These are phyloP conservation scores for Phanerotoma sp. DNA, from an alignment of 2,888 invertebrate genomes.

Conservation along the genomic window DNA sequence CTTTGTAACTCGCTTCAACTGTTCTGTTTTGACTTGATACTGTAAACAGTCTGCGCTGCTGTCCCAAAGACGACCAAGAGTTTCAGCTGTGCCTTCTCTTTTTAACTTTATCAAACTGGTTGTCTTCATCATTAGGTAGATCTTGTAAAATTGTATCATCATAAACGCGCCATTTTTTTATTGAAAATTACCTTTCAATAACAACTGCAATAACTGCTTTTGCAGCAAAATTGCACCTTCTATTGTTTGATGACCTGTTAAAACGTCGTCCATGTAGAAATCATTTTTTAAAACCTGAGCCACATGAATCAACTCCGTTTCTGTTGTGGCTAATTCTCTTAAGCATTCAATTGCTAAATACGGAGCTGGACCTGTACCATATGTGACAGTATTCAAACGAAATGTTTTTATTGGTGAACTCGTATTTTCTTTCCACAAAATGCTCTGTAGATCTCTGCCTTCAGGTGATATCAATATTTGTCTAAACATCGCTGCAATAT, in stretches of 20 bases:
- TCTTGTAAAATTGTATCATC: not conserved
- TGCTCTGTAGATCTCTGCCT: conserved; percentile 1
- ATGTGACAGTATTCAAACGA: conserved; percentile 11
- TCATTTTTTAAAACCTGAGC: not conserved
- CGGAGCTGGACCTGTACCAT: not conserved
- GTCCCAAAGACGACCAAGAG: conserved; percentile 26
- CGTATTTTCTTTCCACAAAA: not conserved
- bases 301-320: not conserved
- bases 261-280: conserved; percentile 14
- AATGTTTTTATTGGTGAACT: not conserved
- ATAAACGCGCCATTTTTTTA: too few relatives aligned
- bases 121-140: not conserved
- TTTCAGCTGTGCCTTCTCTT: conserved; percentile 15
- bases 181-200: too few relatives aligned
- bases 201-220: too few relatives aligned
- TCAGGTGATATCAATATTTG: conserved; percentile 13
- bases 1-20: too few relatives aligned
- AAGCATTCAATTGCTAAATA: conserved; percentile 5
- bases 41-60: conserved; percentile 15
- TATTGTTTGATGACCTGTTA: too few relatives aligned
- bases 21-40: too few relatives aligned
- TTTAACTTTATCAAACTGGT: conserved; percentile 4
- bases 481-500: conserved; percentile 21
- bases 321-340: conserved; percentile 21
- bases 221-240: too few relatives aligned